Conservation (phyloP, 2,888 invertebrate species). For the Lycaena phlaeas region DNA sequence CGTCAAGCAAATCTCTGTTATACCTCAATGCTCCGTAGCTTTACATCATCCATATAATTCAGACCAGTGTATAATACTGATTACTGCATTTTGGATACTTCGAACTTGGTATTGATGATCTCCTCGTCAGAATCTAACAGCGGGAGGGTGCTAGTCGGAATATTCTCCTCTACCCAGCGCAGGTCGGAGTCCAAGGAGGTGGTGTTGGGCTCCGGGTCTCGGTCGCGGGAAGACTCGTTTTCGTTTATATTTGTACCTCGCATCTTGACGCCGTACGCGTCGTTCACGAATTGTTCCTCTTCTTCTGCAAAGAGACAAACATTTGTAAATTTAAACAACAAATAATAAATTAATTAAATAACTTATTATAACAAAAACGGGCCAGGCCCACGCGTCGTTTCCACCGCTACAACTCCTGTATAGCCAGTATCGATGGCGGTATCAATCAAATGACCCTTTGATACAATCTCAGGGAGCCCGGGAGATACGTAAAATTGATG, state of each 20-base stretch:
- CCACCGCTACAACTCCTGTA: too few relatives aligned
- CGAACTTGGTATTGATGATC: constrained; percentile 87
- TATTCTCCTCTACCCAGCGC: constrained; percentile 95
- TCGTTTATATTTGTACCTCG: constrained; percentile 61
- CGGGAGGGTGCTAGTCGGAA: constrained; percentile 82
- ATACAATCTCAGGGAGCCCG: too few relatives aligned
- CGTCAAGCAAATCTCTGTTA: too few relatives aligned
- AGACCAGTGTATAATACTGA: constrained; percentile 24
- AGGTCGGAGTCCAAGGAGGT: constrained; percentile 60
- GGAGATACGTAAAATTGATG: too few relatives aligned
- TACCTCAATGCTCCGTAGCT: too few relatives aligned
- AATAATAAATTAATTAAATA: too few relatives aligned
- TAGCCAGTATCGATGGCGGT: too few relatives aligned
- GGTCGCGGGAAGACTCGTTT: constrained; percentile 19
- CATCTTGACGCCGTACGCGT: constrained; percentile 89
- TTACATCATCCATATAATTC: background rate
- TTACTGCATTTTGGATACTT: constrained; percentile 91
- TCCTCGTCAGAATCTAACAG: constrained; percentile 84
- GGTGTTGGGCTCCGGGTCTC: constrained; percentile 21
- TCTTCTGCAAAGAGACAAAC: constrained; percentile 67
- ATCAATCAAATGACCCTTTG: too few relatives aligned
- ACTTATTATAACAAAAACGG: too few relatives aligned
- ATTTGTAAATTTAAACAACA: background rate
- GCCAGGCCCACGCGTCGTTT: too few relatives aligned
- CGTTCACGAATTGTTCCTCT: constrained; percentile 88